phyloP scores from a whole-genome alignment of 2,888 invertebrate genomes.

The Drosophila trichaetosa region DNA sequence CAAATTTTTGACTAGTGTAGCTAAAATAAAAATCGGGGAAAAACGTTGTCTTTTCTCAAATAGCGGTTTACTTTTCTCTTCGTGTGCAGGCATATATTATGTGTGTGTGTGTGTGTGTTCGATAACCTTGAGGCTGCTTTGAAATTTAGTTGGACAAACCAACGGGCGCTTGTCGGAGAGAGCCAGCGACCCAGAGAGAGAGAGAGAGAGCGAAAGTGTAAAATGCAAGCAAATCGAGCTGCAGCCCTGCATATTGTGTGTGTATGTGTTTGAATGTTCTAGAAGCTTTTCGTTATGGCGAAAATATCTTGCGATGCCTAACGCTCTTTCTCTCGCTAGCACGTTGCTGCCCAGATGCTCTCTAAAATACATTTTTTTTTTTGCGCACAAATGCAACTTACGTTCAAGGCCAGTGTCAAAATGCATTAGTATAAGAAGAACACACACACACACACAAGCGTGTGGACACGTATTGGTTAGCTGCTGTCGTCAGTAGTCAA shows the following conservation, averaged over 20 bases:
- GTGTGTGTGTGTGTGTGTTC: conserved; percentile 29
- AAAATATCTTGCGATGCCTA: conserved; percentile 49
- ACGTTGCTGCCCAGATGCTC: conserved; percentile 24
- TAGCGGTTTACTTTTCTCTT: not conserved
- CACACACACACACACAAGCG: not conserved
- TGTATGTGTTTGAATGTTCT: conserved; percentile 34
- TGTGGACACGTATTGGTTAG: conserved; percentile 18
- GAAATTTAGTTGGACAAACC: conserved; percentile 59
- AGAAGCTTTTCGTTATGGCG: conserved; percentile 65
- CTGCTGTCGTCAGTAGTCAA: conserved; percentile 67
- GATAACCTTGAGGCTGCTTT: conserved; percentile 69
- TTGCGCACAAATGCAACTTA: conserved; percentile 83
- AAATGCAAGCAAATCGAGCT: conserved; percentile 49
- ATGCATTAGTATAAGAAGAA: conserved; percentile 50
- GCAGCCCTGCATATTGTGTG: conserved; percentile 29
- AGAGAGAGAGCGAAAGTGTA: conserved; percentile 16
- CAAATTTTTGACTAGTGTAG: not conserved
- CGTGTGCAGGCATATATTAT: conserved; percentile 1
- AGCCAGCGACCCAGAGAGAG: conserved; percentile 2
- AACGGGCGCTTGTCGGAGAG: not conserved
- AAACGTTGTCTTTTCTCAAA: not conserved
- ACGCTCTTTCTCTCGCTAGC: conserved; percentile 21
- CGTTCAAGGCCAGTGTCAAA: conserved; percentile 83
- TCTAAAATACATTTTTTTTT: not conserved
- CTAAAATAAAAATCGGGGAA: not conserved